phyloP scores from a whole-genome alignment of 2,797 vertebrate genomes.

The Salmo trutta region DNA sequence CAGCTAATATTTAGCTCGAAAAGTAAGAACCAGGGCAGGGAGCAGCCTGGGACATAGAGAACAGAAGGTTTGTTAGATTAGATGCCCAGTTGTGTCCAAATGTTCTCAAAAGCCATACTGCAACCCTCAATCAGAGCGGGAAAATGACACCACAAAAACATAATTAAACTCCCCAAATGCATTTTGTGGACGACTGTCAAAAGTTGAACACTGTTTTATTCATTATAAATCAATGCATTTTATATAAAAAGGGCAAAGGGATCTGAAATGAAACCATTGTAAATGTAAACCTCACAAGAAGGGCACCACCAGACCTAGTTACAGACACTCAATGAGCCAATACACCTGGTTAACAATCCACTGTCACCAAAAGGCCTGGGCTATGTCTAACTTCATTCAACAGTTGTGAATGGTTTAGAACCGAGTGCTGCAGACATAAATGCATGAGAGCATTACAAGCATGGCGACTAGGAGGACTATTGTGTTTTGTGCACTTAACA shows the following conservation, averaged over 20 bases:
- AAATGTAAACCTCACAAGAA: constrained; percentile 72
- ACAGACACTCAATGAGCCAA: constrained; percentile 20
- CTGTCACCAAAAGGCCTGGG: constrained; percentile 43
- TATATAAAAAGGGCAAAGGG: constrained; percentile 73
- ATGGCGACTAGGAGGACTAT: constrained; percentile 62
- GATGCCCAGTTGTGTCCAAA: too few species aligned
- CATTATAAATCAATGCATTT: constrained; percentile 83
- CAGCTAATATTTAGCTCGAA: background rate
- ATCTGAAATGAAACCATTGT: too few species aligned
- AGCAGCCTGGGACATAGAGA: background rate
- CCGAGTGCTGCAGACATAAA: constrained; percentile 54
- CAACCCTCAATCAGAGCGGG: background rate
- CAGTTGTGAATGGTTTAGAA: constrained; percentile 51
- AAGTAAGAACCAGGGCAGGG: background rate
- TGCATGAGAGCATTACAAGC: constrained; percentile 59
- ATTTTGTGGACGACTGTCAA: constrained; percentile 55
- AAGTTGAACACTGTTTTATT: constrained; percentile 81
- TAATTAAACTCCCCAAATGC: constrained; percentile 4
- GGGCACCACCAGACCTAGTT: constrained; percentile 47
- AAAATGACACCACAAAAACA: background rate
- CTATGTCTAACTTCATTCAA: constrained; percentile 49
- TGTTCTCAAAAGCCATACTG: background rate
- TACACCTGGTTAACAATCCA: constrained; percentile 45
- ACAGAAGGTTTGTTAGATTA: background rate
- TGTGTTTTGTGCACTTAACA: constrained; percentile 64